Percentiles rank a stretch among this genome's conserved stretches.
Evolutionary conservation across 2,888 invertebrate genomes (phyloP).

Genomic region (Oscheius sp.): DNA sequence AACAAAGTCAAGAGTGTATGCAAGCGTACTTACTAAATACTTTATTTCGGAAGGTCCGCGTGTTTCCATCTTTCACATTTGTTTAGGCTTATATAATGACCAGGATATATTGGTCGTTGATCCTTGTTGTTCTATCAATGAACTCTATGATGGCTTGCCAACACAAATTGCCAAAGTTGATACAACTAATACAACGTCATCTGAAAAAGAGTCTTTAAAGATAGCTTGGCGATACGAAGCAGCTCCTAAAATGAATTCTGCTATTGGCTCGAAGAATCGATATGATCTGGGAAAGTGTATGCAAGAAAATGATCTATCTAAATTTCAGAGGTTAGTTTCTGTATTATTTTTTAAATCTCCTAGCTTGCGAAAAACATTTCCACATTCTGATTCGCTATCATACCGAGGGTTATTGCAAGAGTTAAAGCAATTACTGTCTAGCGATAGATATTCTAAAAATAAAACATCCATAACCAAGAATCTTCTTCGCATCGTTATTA

Average conservation of each 20-base stretch:
- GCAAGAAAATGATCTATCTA: no score
- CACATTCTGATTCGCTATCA: neutral
- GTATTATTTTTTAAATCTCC: neutral
- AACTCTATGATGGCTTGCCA: constrained; percentile 14
- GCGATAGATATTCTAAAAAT: constrained; percentile 6
- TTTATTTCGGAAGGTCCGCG: constrained; percentile 26
- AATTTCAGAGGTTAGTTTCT: no score
- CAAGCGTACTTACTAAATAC: constrained; percentile 24
- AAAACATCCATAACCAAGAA: constrained; percentile 14
- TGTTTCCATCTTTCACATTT: neutral
- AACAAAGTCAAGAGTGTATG: constrained; percentile 23
- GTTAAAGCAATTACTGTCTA: neutral
- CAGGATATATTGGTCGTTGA: constrained; percentile 26
- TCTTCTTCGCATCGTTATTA: constrained; percentile 25
- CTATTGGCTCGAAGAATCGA: constrained; percentile 22
- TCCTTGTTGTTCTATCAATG: neutral
- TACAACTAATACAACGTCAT: neutral
- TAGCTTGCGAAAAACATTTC: neutral
- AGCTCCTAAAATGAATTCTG: constrained; percentile 23
- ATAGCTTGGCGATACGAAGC: constrained; percentile 31
- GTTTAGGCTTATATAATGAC: constrained; percentile 24
- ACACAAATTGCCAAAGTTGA: neutral
- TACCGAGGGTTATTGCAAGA: neutral
- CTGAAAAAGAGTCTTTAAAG: constrained; percentile 1
- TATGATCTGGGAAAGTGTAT: constrained; percentile 27